These are phyloP conservation scores for Drosophila takahashii DNA, from an alignment of 1,140 invertebrate species.

Conservation along the genomic window DNA sequence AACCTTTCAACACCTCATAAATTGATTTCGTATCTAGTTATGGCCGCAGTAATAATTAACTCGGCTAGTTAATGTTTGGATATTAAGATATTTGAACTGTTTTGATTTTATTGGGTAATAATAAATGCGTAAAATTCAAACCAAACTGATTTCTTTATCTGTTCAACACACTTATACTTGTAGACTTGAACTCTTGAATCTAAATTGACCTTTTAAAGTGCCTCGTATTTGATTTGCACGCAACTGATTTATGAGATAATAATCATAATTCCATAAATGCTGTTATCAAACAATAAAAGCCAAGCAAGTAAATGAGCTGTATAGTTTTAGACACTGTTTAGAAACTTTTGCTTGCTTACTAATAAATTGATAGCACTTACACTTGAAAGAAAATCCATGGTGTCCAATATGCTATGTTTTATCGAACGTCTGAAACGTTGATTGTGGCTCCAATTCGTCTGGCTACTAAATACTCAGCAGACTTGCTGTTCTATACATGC, in stretches of 20 bases:
- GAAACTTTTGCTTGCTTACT: too few species aligned
- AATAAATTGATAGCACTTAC: background rate
- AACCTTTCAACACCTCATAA: background rate
- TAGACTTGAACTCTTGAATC: too few species aligned
- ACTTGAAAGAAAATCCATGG: background rate
- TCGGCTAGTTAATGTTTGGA: background rate
- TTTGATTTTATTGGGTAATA: background rate
- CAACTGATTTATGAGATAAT: slow-evolving; percentile 7
- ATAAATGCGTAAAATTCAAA: background rate
- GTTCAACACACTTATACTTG: too few species aligned
- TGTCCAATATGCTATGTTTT: background rate
- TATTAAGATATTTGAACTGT: background rate
- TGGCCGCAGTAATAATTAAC: background rate
- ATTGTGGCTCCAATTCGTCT: background rate
- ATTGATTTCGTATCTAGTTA: slow-evolving; percentile 9
- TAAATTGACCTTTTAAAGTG: background rate
- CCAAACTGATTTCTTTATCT: too few species aligned
- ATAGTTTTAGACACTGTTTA: background rate
- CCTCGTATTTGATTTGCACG: background rate
- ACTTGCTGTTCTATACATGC: background rate
- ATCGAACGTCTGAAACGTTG: too few species aligned
- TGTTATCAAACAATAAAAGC: background rate
- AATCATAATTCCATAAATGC: background rate
- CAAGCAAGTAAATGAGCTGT: background rate
- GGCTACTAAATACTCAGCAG: background rate